Evolutionary conservation across 2,888 invertebrate genomes (phyloP), one percentile per base, ranked within the genome.

Genomic region (Drosophila mercatorum): DNA sequence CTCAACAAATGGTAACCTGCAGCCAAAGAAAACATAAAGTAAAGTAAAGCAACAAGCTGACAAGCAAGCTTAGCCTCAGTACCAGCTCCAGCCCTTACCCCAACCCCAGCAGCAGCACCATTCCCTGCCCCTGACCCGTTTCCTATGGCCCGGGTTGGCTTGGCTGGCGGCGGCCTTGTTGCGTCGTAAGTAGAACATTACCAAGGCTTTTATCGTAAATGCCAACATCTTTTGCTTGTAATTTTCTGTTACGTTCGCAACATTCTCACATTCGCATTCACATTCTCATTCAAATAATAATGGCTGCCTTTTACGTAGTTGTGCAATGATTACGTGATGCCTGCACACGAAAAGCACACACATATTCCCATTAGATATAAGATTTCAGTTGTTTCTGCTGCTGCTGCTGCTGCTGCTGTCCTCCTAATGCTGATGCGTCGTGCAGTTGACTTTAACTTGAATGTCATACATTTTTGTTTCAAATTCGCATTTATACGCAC

Each of bases 181-280:
- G 80, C 58, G 72, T 81, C 77, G 82, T 89, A 89, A 89, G 89
- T 82, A 88, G 89, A 89, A 82, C 84, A 84, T 84, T 84, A 89
- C 84, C 88, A 88, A 78, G 89, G 84, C 84, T 85, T 88, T 85
- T 85, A 89, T 85, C 84, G 84, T 85, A 88, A 85, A 85, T 89
- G 89, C 89, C 89, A 85, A 82, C 89, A 85, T 89, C 83, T 88
- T 83, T 73, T 73, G 86, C 89, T 88, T 89, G 89, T 85, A 89
- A 89, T 89, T 89, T 89, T 89, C 83, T 84, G 83, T 89, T 89
- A 80, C 83, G 78, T 65, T 85, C 80, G 58, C 85, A 87, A 83
- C 83, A 84, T 87, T 83, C 78, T 65, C 62, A 46, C 76, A 75
- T 68, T 75, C 85, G 38, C 74, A 83, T 83, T 78, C 88, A 31